Percentiles rank a stretch among this genome's conserved stretches.
These are phyloP conservation scores for Enteromius afrohamiltoni DNA, from an alignment of 2,797 vertebrate species.

Conservation along the genomic window DNA sequence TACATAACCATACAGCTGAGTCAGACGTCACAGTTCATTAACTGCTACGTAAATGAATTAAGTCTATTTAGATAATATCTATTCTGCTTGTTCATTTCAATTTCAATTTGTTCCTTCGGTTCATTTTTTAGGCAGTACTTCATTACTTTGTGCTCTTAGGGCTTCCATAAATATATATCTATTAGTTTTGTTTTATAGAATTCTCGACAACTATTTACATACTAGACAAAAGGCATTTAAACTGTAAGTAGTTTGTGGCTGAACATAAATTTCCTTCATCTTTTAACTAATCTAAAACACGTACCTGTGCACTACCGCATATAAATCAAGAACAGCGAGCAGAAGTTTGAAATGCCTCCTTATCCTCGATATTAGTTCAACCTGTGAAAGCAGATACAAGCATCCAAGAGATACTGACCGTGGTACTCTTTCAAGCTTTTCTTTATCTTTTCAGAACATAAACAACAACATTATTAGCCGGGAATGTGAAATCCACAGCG, in stretches of 20 bases:
- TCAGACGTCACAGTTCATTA: slow-evolving; percentile 37
- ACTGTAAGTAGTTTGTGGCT: slow-evolving; percentile 49
- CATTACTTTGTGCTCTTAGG: slow-evolving; percentile 51
- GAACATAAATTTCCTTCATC: slow-evolving; percentile 78
- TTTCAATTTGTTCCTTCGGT: slow-evolving; percentile 62
- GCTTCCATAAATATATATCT: slow-evolving; percentile 65
- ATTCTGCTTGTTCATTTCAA: slow-evolving; percentile 41
- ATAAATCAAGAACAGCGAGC: not conserved
- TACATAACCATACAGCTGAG: slow-evolving; percentile 38
- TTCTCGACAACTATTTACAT: slow-evolving; percentile 66
- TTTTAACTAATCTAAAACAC: slow-evolving; percentile 56
- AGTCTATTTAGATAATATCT: slow-evolving; percentile 1
- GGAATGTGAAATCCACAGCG: not conserved
- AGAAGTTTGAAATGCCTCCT: slow-evolving; percentile 32
- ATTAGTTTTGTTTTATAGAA: slow-evolving; percentile 50
- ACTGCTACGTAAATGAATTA: slow-evolving; percentile 7
- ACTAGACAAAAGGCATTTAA: slow-evolving; percentile 45
- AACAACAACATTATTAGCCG: not conserved
- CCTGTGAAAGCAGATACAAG: not conserved
- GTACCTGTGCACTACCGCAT: slow-evolving; percentile 40
- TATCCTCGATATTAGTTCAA: slow-evolving; percentile 12
- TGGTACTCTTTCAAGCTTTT: slow-evolving; percentile 34
- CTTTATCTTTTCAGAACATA: slow-evolving; percentile 6
- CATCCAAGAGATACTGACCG: slow-evolving; percentile 38
- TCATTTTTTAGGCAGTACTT: slow-evolving; percentile 41